Conservation (phyloP, 2,113 vertebrate species). For the Mesitornis unicolor region DNA sequence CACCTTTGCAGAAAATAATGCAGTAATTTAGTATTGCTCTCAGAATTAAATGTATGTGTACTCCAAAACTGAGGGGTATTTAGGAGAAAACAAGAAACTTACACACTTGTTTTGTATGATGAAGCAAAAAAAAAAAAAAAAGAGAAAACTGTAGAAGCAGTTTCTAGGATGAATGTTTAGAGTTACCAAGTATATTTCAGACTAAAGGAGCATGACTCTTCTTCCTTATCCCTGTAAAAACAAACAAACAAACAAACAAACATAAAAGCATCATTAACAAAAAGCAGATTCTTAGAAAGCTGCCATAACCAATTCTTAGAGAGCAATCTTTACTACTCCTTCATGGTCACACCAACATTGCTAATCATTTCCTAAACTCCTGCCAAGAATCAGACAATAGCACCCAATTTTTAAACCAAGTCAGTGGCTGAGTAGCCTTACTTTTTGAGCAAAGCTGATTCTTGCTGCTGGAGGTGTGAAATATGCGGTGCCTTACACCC, state of each 20-base stretch:
- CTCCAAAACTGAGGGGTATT: background rate
- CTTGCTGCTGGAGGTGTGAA: background rate
- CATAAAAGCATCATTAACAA: background rate
- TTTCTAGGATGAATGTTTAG: conserved; percentile 49
- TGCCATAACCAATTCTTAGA: no score
- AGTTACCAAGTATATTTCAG: conserved; percentile 27
- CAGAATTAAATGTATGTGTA: conserved; percentile 49
- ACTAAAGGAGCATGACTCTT: conserved; percentile 39
- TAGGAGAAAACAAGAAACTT: conserved; percentile 63
- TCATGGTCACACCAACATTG: background rate
- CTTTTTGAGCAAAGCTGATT: background rate
- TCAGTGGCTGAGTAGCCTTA: fast-evolving
- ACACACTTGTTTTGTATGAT: conserved; percentile 63
- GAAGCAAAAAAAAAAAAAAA: conserved; percentile 51
- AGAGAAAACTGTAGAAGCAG: conserved; percentile 47
- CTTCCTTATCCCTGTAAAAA: conserved; percentile 61
- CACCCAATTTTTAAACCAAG: fast-evolving
- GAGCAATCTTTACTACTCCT: background rate
- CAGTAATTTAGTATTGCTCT: conserved; percentile 9
- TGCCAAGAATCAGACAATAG: background rate
- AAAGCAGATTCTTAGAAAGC: background rate
- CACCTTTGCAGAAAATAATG: background rate
- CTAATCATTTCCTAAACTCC: background rate
- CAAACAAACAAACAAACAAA: background rate
- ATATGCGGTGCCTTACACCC: fast-evolving